Evolutionary conservation across 1,140 invertebrate genomes (phyloP), one percentile per base, ranked within the genome.

Genomic region (Scaptodrosophila lebanonensis): DNA sequence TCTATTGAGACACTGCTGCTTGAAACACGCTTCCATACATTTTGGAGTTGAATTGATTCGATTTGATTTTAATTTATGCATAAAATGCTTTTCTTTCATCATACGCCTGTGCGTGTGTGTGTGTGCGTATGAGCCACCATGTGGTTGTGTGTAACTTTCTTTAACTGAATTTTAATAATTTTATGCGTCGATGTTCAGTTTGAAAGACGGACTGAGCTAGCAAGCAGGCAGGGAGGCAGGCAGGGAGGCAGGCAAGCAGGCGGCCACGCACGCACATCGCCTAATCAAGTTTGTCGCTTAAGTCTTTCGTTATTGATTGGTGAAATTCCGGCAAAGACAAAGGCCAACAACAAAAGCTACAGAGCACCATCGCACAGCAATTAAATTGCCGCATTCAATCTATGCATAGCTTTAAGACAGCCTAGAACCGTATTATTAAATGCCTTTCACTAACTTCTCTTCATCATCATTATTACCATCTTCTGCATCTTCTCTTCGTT

Each of bases 111-210:
- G 11, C 42, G 22, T 25, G 22, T 25, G 22, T 25, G 12, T 33
- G n/a, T 25, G 22, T 15, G 18, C 32, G 22, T 4, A 3, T 25
- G 22, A 4, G 22, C 8, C 3, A 25, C 3, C 8, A 3, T 25
- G 22, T 18, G 39, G 43, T 29, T 33, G 17, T 22, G 22, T 39
- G 75, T 57, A 82, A 82, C 75, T 82, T 82, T 82, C 75, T 82
- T 82, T 82, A 82, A 82, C 66, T 82, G 66, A 83, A 82, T 83
- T 82, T 82, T 82, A 82, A 83, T 82, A 82, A 82, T 82, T 82
- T 82, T 75, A 82, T 82, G 75, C 75, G 57, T n/a, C n/a, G n/a
- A n/a, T n/a, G n/a, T n/a, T n/a, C n/a, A n/a, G n/a, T n/a, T n/a
- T n/a, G n/a, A n/a, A n/a, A n/a, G n/a, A n/a, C n/a, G n/a, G n/a